Percentiles rank a stretch among this genome's conserved stretches.
Evolutionary conservation across 2,797 vertebrate species (phyloP).

Genomic region (Brachyalestes nurse): DNA sequence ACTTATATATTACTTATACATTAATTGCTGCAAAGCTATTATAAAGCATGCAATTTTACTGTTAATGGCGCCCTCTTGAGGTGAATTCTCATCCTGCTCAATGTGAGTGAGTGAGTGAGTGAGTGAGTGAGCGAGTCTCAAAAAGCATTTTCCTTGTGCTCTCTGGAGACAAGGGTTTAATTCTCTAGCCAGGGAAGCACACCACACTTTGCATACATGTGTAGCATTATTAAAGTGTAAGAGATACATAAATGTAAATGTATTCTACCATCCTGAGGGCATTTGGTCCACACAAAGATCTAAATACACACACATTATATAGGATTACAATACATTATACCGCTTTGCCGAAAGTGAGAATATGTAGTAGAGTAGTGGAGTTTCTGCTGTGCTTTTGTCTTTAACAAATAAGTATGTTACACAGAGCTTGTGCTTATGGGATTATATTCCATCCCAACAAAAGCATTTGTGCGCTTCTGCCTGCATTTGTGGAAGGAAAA

Average conservation of each 20-base stretch:
- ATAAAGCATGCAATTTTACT: too few relatives aligned
- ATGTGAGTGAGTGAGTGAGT: too few relatives aligned
- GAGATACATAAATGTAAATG: not conserved
- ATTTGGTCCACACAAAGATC: not conserved
- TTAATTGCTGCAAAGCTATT: too few relatives aligned
- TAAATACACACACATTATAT: not conserved
- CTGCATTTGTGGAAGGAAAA: constrained; percentile 55
- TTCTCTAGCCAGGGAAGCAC: too few relatives aligned
- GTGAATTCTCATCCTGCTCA: too few relatives aligned
- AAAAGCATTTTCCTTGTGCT: too few relatives aligned
- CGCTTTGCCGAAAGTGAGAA: not conserved
- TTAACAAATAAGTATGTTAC: constrained; percentile 27
- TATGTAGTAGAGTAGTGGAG: not conserved
- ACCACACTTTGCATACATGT: too few relatives aligned
- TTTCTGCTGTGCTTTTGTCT: constrained; percentile 44
- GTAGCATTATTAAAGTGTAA: too few relatives aligned
- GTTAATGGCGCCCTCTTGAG: too few relatives aligned
- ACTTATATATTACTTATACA: too few relatives aligned
- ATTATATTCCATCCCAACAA: constrained; percentile 65
- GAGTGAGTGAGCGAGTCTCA: too few relatives aligned
- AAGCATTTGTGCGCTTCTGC: constrained; percentile 64
- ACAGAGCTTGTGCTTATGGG: constrained; percentile 19
- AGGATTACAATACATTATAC: not conserved
- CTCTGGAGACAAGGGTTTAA: too few relatives aligned
- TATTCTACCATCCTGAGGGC: not conserved